Evolutionary conservation across 2,113 vertebrate species (phyloP), one percentile per base, ranked within the genome.

Genomic region (Microcebus ravelobensis): DNA sequence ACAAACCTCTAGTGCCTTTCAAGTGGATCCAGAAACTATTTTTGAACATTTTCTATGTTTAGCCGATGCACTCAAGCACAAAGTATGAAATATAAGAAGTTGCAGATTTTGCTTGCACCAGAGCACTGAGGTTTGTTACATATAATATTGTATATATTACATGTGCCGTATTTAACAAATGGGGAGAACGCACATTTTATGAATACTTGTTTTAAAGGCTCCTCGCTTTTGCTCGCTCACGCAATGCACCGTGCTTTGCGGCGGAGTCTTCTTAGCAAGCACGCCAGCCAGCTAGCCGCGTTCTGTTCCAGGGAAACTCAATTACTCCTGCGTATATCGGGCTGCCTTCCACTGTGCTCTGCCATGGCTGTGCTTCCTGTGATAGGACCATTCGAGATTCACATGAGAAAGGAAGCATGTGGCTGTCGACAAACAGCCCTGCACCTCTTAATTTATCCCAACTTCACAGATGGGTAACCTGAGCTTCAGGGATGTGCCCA

Each of bases 371-470:
- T 50, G 84, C 42, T 52, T 96, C 55, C 87, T 52, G 27, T 39
- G 82, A 96, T 88, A 93, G 94, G 87, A 65, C 93, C 70, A 27
- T 21, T 73, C 36, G 67, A 91, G 91, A 90, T 36, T 94, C 96
- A 88, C 87, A 90, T 48, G 93, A 95, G 89, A 77, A 97, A 87
- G 94, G 87, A 93, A 87, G 95, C 95, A 77, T 87, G 27, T 57
- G 83, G 27, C 83, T 93, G 77, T 90, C 2, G 0, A 81, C 88
- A 89, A 89, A 91, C 71, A 59, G 31, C 52, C 34, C 45, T 31
- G 87, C 34, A 90, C 50, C 87, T 97, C 96, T 87, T 68, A 90
- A 97, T 96, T 97, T 97, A 97, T 90, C 65, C 71, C 57, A 42
- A 18, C 55, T 77, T 95, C 95, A 94, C 42, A 77, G 83, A 63